A percentile compares a stretch with the other conserved stretches of the same genome.
Evolutionary conservation across 2,797 vertebrate species (phyloP).

Genomic region (Pipistrellus pipistrellus): DNA sequence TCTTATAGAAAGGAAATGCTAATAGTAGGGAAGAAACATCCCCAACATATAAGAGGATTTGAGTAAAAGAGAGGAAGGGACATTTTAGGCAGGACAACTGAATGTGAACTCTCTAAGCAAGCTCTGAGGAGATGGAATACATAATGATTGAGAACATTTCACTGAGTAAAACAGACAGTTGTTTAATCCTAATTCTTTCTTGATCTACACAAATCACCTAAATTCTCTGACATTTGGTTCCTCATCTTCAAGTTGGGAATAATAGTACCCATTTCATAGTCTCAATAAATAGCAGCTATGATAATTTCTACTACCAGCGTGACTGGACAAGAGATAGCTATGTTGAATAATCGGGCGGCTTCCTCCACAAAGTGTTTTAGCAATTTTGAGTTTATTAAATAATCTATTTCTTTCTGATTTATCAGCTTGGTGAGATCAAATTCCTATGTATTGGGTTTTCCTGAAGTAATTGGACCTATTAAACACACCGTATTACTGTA

Average conservation of each 20-base stretch:
- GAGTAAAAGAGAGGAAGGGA: not conserved
- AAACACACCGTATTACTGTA: not conserved
- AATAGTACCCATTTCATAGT: not conserved
- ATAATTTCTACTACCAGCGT: not conserved
- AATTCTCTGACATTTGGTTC: not conserved
- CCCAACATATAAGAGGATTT: not conserved
- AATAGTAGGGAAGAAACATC: not conserved
- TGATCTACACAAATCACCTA: not conserved
- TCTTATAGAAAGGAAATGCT: not conserved
- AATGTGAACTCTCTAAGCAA: not conserved
- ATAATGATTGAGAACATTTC: not conserved
- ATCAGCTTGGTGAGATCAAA: not conserved
- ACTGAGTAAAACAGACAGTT: not conserved
- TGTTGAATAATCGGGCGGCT: not conserved
- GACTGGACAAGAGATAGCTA: not conserved
- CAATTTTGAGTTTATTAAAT: slow-evolving; percentile 35
- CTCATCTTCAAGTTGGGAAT: not conserved
- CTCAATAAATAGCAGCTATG: not conserved
- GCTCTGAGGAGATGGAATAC: not conserved
- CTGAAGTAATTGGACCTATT: not conserved
- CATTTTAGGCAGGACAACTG: not conserved
- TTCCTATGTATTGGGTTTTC: not conserved
- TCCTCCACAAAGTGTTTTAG: not conserved
- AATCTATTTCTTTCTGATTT: not conserved
- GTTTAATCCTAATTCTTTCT: not conserved